These are phyloP conservation scores for Siniperca scherzeri DNA, from an alignment of 2,797 vertebrate genomes.

Conservation along the genomic window DNA sequence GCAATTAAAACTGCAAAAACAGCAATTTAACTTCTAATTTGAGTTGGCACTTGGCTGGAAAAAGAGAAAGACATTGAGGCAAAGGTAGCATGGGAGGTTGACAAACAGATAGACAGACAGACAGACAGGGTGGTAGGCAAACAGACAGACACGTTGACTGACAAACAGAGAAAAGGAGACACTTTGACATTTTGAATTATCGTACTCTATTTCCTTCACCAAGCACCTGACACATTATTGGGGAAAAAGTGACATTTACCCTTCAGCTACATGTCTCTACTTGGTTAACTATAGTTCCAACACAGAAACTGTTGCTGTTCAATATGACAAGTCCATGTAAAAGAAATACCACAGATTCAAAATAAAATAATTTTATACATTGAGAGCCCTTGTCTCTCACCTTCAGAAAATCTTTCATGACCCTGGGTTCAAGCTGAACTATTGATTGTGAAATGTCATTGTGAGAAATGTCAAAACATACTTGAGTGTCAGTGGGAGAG, in stretches of 20 bases:
- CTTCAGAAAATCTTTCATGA: slow-evolving; percentile 26
- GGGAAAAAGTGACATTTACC: slow-evolving; percentile 59
- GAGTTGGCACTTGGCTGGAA: background rate
- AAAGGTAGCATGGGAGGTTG: slow-evolving; percentile 15
- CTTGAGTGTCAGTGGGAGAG: background rate
- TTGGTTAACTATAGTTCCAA: slow-evolving; percentile 53
- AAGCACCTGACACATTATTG: slow-evolving; percentile 61
- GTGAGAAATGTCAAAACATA: slow-evolving; percentile 48
- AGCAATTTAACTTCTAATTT: slow-evolving; percentile 16
- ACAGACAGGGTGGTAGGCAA: slow-evolving; percentile 24
- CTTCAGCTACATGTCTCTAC: slow-evolving; percentile 58
- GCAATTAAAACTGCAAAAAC: background rate
- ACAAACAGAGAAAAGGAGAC: slow-evolving; percentile 58
- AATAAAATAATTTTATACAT: slow-evolving; percentile 15
- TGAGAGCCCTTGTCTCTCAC: slow-evolving; percentile 11
- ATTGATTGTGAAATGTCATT: slow-evolving; percentile 56
- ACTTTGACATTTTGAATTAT: slow-evolving; percentile 69
- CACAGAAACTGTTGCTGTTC: slow-evolving; percentile 36
- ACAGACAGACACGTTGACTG: slow-evolving; percentile 52
- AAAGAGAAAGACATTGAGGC: slow-evolving; percentile 8
- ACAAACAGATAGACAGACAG: slow-evolving; percentile 22
- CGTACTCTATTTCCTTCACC: slow-evolving; percentile 52
- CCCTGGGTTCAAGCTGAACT: slow-evolving; percentile 21
- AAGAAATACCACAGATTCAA: slow-evolving; percentile 34
- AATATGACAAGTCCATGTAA: slow-evolving; percentile 49